Base-by-base conservation (phyloP, 37 sponge, comb jelly and placozoan species). In the Eunapius fragilis region DNA sequence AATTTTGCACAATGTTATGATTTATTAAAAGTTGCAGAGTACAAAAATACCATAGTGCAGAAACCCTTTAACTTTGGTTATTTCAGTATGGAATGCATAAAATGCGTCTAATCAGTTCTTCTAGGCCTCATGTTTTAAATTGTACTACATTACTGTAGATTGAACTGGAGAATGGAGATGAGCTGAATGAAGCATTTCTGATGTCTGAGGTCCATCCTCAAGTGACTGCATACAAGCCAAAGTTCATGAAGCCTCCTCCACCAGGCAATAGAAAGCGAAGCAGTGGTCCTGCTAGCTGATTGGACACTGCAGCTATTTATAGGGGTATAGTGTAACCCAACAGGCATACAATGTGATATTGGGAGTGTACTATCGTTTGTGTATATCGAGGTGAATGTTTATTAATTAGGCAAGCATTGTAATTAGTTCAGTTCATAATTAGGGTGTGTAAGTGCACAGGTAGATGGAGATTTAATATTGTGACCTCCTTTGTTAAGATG, bases 201-300 rank as follows among this genome's bases (percentile, higher is more conserved):
- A 82, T 92, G 85, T 79, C 81, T 23, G 96, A 94, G 72, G 81
- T 96, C 3, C 97, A 96, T 75, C 97, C 95, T 32, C 48, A 75
- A 14, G 69, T 74, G 58, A 75, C 69, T 0, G 86, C 90, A 31
- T 79, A 84, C 31, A 82, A 74, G 68, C 82, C 88, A 30, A 87
- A 91, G 82, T 96, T 96, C 70, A 79, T 71, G 25, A 88, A 91
- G 45, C 97, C 97, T 23, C 84, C 81, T 34, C 87, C 89, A 2
- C 96, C 96, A 4, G 45, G 84, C 32, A 76, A 69, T 32, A 31
- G 85, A 31, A 79, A 50, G 35, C 67, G 77, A 77, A 50, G 80
- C 38, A 72, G 74, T 22, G 79, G 80, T 0, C 89, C 78, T 2
- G 2, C 19, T 19, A 80, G 37, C 31, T 32, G 31, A 30, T 2